Evolutionary conservation across 1,140 invertebrate species (phyloP).

Genomic region (Papilio glaucus): DNA sequence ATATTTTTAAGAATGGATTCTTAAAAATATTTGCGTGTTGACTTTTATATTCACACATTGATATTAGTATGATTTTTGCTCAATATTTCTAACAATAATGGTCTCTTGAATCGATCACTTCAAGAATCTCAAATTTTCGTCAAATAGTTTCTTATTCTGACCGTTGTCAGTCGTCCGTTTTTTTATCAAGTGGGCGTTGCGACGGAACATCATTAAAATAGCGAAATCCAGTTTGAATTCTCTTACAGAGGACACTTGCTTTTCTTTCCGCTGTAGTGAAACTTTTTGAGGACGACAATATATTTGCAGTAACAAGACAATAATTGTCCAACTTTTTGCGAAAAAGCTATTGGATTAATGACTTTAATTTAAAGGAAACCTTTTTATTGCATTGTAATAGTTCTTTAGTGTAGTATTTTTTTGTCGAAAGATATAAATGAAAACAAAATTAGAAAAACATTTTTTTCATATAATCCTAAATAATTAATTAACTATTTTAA

Average conservation of each 20-base stretch:
- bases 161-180: neutral
- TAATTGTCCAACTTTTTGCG: conserved; percentile 24
- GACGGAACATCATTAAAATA: conserved; percentile 28
- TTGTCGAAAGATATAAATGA: too few relatives aligned
- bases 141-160: conserved; percentile 17
- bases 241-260: neutral
- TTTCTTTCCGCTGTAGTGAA: conserved; percentile 19
- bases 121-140: neutral
- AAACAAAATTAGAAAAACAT: too few relatives aligned
- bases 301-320: conserved; percentile 37
- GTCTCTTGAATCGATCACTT: neutral
- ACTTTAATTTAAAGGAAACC: neutral
- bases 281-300: conserved; percentile 30
- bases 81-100: neutral
- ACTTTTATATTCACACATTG: too few relatives aligned
- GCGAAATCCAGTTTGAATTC: conserved; percentile 23
- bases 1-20: too few relatives aligned
- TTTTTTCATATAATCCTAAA: too few relatives aligned
- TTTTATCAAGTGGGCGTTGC: conserved; percentile 8
- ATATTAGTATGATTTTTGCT: neutral
- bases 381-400: neutral
- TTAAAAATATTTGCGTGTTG: too few relatives aligned
- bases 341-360: neutral
- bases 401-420: neutral
- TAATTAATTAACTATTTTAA: too few relatives aligned